phyloP scores from a whole-genome alignment of 64 coral and sea anemone species.

The Montipora efflorescens region DNA sequence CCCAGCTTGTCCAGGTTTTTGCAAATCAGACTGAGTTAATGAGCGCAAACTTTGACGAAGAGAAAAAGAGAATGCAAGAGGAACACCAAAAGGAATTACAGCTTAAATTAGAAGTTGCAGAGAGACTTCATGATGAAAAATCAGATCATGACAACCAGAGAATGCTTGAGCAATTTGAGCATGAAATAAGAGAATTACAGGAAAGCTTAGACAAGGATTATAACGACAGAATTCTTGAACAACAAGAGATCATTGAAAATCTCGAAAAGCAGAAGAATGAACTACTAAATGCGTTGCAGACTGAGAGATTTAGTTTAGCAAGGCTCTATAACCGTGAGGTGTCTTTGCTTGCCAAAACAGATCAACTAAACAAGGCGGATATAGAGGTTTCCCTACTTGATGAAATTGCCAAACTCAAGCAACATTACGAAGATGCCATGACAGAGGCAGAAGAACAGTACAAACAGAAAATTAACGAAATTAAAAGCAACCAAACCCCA shows the following conservation, averaged over 20 bases:
- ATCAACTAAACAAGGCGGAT: slow-evolving; percentile 68
- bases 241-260: slow-evolving; percentile 46
- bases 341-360: slow-evolving; percentile 68
- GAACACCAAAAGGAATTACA: slow-evolving; percentile 56
- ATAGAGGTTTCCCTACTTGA: slow-evolving; percentile 78
- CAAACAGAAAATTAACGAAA: slow-evolving; percentile 56
- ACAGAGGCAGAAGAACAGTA: slow-evolving; percentile 60
- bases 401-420: slow-evolving; percentile 64
- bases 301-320: slow-evolving; percentile 83
- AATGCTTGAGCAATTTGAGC: slow-evolving; percentile 55
- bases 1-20: slow-evolving; percentile 65
- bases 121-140: slow-evolving; percentile 67
- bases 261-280: slow-evolving; percentile 71
- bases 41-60: slow-evolving; percentile 21
- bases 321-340: slow-evolving; percentile 78
- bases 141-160: slow-evolving; percentile 35
- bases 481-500: slow-evolving; percentile 63
- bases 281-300: slow-evolving; percentile 46
- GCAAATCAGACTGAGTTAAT: slow-evolving; percentile 23
- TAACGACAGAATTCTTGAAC: slow-evolving; percentile 48
- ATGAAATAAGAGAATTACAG: slow-evolving; percentile 52
- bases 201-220: slow-evolving; percentile 15
- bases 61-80: slow-evolving; percentile 47
- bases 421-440: slow-evolving; percentile 57
- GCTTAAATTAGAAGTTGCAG: slow-evolving; percentile 59